Conservation (phyloP, 2,888 invertebrate species). For the Drosophila cracens region DNA sequence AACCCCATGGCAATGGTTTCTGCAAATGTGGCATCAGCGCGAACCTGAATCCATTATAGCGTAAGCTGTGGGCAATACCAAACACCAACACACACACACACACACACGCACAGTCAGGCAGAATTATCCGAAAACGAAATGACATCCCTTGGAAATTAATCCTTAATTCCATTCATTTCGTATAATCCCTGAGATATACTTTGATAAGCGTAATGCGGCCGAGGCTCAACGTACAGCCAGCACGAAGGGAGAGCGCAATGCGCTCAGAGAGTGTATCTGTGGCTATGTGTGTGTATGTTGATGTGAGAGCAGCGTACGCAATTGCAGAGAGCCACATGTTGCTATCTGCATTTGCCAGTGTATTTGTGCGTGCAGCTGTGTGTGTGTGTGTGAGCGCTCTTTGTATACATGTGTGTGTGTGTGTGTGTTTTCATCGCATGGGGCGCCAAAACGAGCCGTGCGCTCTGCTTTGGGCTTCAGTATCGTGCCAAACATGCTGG, state of each 20-base stretch:
- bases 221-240: conserved; percentile 48
- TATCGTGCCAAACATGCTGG: conserved; percentile 81
- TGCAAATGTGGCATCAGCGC: conserved; percentile 51
- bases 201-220: conserved; percentile 81
- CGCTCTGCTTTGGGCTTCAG: conserved; percentile 61
- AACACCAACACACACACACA: conserved; percentile 32
- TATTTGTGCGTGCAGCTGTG: conserved; percentile 23
- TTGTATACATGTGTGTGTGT: conserved; percentile 28
- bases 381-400: conserved; percentile 34
- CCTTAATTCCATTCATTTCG: conserved; percentile 85
- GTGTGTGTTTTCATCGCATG: conserved; percentile 57
- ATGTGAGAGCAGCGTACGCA: conserved; percentile 43
- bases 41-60: conserved; percentile 75
- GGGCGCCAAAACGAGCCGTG: conserved; percentile 69
- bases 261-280: conserved; percentile 13
- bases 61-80: conserved; percentile 77
- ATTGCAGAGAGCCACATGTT: conserved; percentile 78
- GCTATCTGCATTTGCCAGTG: conserved; percentile 59
- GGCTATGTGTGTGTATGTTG: conserved; percentile 6
- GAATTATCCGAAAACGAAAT: conserved; percentile 85
- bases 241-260: conserved; percentile 25
- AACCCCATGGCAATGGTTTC: conserved; percentile 53
- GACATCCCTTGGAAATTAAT: conserved; percentile 85
- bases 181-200: conserved; percentile 84
- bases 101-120: conserved; percentile 57